Conservation (phyloP, 2,797 vertebrate species). For the Oryzias sinensis region DNA sequence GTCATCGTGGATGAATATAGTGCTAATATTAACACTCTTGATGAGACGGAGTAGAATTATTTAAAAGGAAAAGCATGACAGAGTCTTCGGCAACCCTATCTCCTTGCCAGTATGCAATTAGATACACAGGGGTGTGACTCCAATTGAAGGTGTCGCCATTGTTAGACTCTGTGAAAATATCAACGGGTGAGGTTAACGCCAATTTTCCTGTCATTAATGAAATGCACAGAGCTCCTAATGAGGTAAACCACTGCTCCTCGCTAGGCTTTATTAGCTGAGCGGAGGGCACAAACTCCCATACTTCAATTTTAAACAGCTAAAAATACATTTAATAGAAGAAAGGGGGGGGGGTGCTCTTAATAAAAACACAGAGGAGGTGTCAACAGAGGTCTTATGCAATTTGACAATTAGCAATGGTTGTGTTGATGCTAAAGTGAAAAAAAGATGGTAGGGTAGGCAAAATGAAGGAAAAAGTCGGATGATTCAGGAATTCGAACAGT, state of each 20-base stretch:
- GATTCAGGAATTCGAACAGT: too few relatives aligned
- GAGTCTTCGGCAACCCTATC: conserved; percentile 85
- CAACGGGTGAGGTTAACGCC: conserved; percentile 95
- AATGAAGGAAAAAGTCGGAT: not conserved
- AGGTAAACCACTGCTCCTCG: conserved; percentile 96
- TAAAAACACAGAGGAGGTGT: conserved; percentile 83
- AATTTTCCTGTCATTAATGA: conserved; percentile 98
- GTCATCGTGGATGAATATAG: conserved; percentile 21
- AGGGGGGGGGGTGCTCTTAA: conserved; percentile 41
- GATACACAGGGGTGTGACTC: conserved; percentile 95
- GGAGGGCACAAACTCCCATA: conserved; percentile 88
- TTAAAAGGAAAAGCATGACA: conserved; percentile 77
- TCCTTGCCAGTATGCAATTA: conserved; percentile 87
- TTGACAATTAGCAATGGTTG: conserved; percentile 43
- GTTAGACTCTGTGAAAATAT: conserved; percentile 96
- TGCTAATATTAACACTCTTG: conserved; percentile 48
- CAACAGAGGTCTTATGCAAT: conserved; percentile 87
- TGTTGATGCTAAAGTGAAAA: too few relatives aligned
- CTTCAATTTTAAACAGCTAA: conserved; percentile 90
- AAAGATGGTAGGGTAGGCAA: conserved; percentile 71
- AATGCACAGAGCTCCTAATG: conserved; percentile 96
- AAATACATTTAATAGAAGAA: conserved; percentile 77
- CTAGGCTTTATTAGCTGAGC: conserved; percentile 97
- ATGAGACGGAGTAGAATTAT: conserved; percentile 78
- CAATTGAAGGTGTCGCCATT: conserved; percentile 96